Base-by-base conservation (phyloP, 2,113 vertebrate genomes). In the Pitta sordida region DNA sequence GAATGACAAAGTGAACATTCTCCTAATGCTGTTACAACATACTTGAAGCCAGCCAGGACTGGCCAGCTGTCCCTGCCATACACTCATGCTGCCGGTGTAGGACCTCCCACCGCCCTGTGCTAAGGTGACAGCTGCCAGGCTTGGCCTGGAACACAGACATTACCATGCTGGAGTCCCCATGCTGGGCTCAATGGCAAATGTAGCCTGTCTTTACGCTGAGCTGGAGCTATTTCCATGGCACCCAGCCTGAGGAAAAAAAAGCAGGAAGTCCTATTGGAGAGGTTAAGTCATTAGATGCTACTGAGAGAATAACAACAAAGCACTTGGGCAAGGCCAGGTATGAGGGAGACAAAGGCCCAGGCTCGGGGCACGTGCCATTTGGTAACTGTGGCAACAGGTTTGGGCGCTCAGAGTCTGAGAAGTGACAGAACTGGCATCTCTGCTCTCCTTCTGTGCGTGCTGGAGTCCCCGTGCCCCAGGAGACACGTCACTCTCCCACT, bases 341-440 rank as follows among this genome's bases (percentile, higher is more conserved):
- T 2, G 22, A 86, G 63, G 46, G 85, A 78, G 68, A 90, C 55
- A 67, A 52, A 86, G 64, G 32, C 53, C 52, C 49, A 79, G 87
- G 77, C 74, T 88, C 65, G 83, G 74, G 94, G 73, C 82, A 77
- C 7, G 1, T 16, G 58, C 65, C 84, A 37, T 36, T 27, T 30
- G 20, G 59, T 43, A 70, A 62, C n/a, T 39, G 59, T 23, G 30
- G n/a, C 65, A 63, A 49, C 51, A 69, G 44, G 34, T 41, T 65
- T n/a, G 67, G 79, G 65, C 41, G 76, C 62, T 70, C 39, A 36
- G 36, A 73, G 58, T 53, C 43, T 56, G 68, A 88, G 68, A 81
- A 78, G 85, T 74, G 92, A 89, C 79, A 44, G 80, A 94, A 91
- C 71, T 15, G 62, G 83, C 71, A 92, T 58, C 51, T 59, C 19